Percentiles rank a stretch among this genome's conserved stretches.
Conservation (phyloP, 2,113 vertebrate genomes). For the Cyprinodon tularosa region DNA sequence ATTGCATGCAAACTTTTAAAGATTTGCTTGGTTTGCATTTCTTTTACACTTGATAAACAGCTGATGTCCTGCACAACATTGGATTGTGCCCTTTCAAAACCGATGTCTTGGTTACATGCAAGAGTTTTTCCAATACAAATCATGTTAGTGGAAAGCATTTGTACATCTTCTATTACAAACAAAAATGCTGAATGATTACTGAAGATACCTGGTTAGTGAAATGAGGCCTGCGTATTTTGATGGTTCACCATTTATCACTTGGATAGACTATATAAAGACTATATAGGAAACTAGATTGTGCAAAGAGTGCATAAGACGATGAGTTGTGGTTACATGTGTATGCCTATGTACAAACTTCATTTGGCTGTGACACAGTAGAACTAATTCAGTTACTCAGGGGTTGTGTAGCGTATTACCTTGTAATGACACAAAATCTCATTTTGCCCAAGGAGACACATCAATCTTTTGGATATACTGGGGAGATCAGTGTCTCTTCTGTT, state of each 20-base stretch:
- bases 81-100: neutral
- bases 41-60: neutral
- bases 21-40: neutral
- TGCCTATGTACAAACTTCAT: conserved; percentile 38
- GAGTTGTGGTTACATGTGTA: conserved; percentile 20
- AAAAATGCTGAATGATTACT: neutral
- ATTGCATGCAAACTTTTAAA: neutral
- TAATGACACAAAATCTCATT: conserved; percentile 76
- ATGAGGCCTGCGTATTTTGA: conserved; percentile 15
- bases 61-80: neutral
- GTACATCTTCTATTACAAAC: neutral
- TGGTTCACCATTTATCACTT: conserved; percentile 20
- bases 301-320: conserved; percentile 34
- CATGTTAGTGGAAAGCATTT: neutral
- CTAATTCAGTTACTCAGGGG: conserved; percentile 73
- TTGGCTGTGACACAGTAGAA: conserved; percentile 51
- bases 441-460: conserved; percentile 74
- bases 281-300: conserved; percentile 19
- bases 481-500: conserved; percentile 60
- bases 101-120: neutral
- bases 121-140: neutral
- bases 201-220: neutral
- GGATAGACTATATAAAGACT: conserved; percentile 16
- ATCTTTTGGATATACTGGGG: conserved; percentile 76
- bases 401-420: conserved; percentile 70